phyloP scores from a whole-genome alignment of 2,797 vertebrate species.

The Perdix hodgsoniae region DNA sequence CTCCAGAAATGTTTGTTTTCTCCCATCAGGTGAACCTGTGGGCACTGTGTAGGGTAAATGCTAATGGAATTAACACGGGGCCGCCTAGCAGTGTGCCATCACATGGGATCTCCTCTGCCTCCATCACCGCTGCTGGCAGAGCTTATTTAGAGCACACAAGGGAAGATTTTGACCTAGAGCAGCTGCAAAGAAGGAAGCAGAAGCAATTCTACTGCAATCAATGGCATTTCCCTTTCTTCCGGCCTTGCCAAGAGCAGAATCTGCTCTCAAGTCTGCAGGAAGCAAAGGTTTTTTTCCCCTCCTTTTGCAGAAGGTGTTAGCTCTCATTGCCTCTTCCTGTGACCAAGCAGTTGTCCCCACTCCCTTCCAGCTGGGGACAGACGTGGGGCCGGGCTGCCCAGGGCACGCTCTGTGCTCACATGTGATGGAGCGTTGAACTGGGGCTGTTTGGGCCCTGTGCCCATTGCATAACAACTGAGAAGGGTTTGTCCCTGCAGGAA shows the following conservation, averaged over 20 bases:
- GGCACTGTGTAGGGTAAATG: slow-evolving; percentile 36
- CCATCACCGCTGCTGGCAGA: background rate
- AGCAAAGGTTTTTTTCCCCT: background rate
- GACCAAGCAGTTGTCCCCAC: accelerated
- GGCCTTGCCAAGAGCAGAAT: background rate
- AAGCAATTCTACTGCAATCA: background rate
- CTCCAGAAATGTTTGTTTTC: background rate
- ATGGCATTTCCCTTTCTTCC: accelerated
- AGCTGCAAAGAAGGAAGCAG: background rate
- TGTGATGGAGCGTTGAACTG: background rate
- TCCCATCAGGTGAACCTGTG: slow-evolving; percentile 50
- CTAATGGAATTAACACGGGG: slow-evolving; percentile 50
- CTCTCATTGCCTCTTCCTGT: slow-evolving; percentile 54
- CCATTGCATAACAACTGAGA: accelerated
- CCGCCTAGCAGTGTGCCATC: background rate
- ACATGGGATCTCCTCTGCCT: background rate
- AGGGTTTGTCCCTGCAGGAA: background rate
- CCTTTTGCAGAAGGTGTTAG: background rate
- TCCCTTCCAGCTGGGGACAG: background rate
- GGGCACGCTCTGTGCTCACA: too few relatives aligned
- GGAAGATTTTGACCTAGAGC: background rate
- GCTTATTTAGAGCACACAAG: background rate
- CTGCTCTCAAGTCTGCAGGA: background rate
- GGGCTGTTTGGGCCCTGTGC: background rate
- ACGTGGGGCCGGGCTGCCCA: accelerated